Conservation (phyloP, 2,113 vertebrate species). For the Paraplagusia blochii region DNA sequence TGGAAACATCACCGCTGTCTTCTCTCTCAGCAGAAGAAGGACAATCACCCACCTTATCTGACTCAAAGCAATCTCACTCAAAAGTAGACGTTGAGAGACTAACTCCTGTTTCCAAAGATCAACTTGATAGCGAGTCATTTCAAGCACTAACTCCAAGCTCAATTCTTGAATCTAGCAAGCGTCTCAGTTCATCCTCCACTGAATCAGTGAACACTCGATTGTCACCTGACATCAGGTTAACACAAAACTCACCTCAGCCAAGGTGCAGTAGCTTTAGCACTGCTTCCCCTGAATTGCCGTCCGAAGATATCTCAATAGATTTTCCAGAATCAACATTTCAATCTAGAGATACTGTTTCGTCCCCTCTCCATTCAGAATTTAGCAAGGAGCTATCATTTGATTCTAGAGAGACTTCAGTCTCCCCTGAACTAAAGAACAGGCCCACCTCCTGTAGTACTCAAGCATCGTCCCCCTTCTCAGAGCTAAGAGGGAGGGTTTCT, state of each 20-base stretch:
- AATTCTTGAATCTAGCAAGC: constrained; percentile 37
- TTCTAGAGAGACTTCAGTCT: constrained; percentile 27
- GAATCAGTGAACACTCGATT: constrained; percentile 24
- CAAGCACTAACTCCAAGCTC: constrained; percentile 38
- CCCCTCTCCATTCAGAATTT: constrained; percentile 27
- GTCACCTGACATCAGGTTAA: constrained; percentile 13
- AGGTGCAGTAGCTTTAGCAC: constrained; percentile 10
- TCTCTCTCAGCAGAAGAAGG: constrained; percentile 47
- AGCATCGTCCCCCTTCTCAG: constrained; percentile 50
- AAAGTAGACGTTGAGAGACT: constrained; percentile 39
- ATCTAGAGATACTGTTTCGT: constrained; percentile 23
- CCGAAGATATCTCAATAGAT: constrained; percentile 13
- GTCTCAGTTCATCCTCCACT: constrained; percentile 21
- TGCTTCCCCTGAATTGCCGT: constrained; percentile 22
- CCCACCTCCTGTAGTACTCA: constrained; percentile 28
- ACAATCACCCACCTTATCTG: constrained; percentile 35
- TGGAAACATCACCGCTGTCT: constrained; percentile 42
- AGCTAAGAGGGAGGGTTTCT: constrained; percentile 54
- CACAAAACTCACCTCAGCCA: constrained; percentile 22
- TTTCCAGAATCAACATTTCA: constrained; percentile 36
- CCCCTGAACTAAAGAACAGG: constrained; percentile 33
- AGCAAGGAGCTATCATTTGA: constrained; percentile 18
- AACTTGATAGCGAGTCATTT: constrained; percentile 32
- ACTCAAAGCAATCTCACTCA: constrained; percentile 9
- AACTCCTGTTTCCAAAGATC: constrained; percentile 32